Base-by-base conservation (phyloP, 2,113 vertebrate genomes). In the Serinus canaria region DNA sequence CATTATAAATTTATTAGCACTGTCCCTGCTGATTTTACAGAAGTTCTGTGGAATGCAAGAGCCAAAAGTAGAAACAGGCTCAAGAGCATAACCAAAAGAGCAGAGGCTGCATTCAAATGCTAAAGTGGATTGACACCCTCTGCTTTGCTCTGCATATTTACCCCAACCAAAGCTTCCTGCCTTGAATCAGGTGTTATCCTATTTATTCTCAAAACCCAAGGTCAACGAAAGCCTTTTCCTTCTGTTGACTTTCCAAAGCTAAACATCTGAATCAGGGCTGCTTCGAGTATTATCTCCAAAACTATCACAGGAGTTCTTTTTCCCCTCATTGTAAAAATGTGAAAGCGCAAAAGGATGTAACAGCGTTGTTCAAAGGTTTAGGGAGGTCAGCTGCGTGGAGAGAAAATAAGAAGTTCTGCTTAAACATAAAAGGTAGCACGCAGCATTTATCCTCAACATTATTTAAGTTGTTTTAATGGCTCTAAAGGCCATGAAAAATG, bases 1-100 rank as follows among this genome's bases (percentile, higher is more conserved):
- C 97, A 98, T 98, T 98, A 98, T 98, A 98, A 98, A 98, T 98
- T 98, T 98, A 98, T 98, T 98, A 98, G 93, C 87, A 92, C 70
- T 94, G 87, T 98, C 97, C 97, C 98, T 97, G 94, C 83, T 97
- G 98, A 97, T 97, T 97, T 97, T 97, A 97, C 78, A 96, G 96
- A 97, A 97, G 94, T 98, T 97, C 94, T 97, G 80, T 96, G 85
- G 92, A 97, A 98, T 95, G 90, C 78, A 88, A 97, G 97, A 97
- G 94, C 87, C 96, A 95, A 97, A 98, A 97, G 96, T 98, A 96
- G 96, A 97, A 97, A 87, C 88, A 95, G 68, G 66, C 95, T 97
- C 78, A 81, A 93, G 73, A 97, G 94, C 70, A 86, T 79, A 96
- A 90, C 59, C 75, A 95, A 72, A 96, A 96, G 94, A 96, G 89